Evolutionary conservation across 2,113 vertebrate species (phyloP).

Genomic region (Pantherophis guttatus): DNA sequence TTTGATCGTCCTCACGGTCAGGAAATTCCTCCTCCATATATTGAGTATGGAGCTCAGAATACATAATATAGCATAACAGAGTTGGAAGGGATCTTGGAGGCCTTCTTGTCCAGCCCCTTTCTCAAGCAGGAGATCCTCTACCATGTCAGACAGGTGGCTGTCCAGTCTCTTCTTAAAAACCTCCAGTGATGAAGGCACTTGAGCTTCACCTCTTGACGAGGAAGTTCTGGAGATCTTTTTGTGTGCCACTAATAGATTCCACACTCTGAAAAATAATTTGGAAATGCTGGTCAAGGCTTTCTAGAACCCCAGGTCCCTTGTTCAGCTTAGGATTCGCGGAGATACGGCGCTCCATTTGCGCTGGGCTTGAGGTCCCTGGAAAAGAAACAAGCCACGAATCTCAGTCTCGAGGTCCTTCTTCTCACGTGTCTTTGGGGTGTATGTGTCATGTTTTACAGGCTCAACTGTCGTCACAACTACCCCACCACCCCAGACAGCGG

Average conservation of each 20-base stretch:
- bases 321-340: not conserved
- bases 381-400: not conserved
- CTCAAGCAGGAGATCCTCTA: too few relatives aligned
- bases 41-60: too few relatives aligned
- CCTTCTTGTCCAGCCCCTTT: too few relatives aligned
- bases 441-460: not conserved
- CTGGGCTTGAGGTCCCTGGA: not conserved
- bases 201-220: not conserved
- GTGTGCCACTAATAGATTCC: not conserved
- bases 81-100: too few relatives aligned
- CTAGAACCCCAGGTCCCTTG: not conserved
- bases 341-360: not conserved
- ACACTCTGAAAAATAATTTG: not conserved
- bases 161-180: too few relatives aligned
- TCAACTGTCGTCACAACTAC: not conserved
- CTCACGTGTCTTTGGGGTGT: not conserved
- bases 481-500: rapidly evolving
- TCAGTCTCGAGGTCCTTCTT: not conserved
- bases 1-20: too few relatives aligned
- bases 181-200: too few relatives aligned
- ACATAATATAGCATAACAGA: too few relatives aligned
- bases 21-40: too few relatives aligned
- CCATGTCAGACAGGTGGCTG: too few relatives aligned
- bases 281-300: not conserved
- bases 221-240: not conserved